Conservation (phyloP, 1,140 invertebrate genomes). For the Drosophila pandora region DNA sequence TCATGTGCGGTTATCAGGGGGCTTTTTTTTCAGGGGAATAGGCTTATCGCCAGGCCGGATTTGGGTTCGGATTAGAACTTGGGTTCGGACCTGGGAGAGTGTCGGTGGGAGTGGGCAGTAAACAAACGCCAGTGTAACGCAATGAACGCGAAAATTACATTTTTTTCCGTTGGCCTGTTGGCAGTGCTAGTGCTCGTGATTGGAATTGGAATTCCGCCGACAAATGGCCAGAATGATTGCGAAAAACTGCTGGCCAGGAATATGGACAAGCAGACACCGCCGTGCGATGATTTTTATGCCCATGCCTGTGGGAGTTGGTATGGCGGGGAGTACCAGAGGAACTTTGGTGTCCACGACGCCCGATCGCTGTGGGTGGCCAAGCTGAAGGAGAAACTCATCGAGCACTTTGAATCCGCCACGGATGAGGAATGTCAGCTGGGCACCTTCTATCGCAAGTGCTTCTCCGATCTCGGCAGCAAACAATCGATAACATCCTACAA, state of each 20-base stretch:
- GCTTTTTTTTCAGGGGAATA: neutral
- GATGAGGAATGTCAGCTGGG: slow-evolving; percentile 6
- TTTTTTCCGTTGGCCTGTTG: neutral
- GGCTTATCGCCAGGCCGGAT: slow-evolving; percentile 30
- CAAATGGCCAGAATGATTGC: slow-evolving; percentile 8
- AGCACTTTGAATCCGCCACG: slow-evolving; percentile 30
- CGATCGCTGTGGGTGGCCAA: slow-evolving; percentile 52
- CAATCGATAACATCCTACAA: slow-evolving; percentile 52
- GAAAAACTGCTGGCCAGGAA: slow-evolving; percentile 17
- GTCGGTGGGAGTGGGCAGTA: slow-evolving; percentile 1
- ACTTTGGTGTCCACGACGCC: slow-evolving; percentile 60
- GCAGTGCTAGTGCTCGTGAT: neutral
- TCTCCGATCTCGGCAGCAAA: slow-evolving; percentile 19
- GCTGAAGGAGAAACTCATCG: slow-evolving; percentile 59
- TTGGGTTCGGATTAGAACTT: slow-evolving; percentile 17
- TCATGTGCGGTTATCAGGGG: slow-evolving; percentile 39
- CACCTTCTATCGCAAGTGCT: slow-evolving; percentile 59
- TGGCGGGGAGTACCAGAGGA: slow-evolving; percentile 27
- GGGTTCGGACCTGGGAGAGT: slow-evolving; percentile 2
- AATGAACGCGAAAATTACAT: neutral
- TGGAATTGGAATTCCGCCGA: neutral
- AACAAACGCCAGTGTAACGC: slow-evolving; percentile 18
- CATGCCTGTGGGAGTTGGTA: slow-evolving; percentile 78
- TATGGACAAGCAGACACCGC: slow-evolving; percentile 33
- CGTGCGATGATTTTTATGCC: slow-evolving; percentile 68